Base-by-base conservation (phyloP, 2,888 invertebrate genomes). In the Cephus sareptanus region DNA sequence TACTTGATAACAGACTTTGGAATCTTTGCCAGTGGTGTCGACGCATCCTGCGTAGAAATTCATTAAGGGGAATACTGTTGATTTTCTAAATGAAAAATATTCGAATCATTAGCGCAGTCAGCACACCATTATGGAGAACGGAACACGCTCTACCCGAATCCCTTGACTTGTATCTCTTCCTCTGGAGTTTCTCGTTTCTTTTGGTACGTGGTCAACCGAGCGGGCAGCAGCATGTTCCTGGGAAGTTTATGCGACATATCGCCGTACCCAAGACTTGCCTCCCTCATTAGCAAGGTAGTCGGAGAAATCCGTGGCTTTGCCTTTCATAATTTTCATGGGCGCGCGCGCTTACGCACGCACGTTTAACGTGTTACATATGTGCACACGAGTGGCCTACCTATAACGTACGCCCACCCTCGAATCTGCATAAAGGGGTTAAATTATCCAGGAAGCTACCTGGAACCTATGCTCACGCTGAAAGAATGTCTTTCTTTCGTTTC, bases 261-360 rank as follows among this genome's bases (percentile, higher is more conserved):
- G 79, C 34, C 75, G 12, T 34, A 74, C 75, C 70, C 70, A 34
- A 75, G 75, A 73, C 69, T 56, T 77, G 33, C 71, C 75, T 70
- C 82, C 81, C 86, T 87, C 83, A 85, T 88, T 87, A 87, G 84
- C 84, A 81, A 85, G 84, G 83, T 83, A 83, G 82, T 84, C 83
- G 81, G 78, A 75, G 81, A 34, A 74, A 74, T 74, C 74, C 74
- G 81, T 81, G 81, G 75, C 78, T 79, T 74, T 69, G 79, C 75
- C 71, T 87, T 87, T 87, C 85, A 83, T 84, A 87, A 84, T 79
- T 80, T 80, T 80, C 75, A 80, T 80, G 76, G 78, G 83, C 78
- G 82, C 71, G 82, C 71, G 81, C 81, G 78, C 74, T 78, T 75
- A 73, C 75, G 78, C 83, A 79, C 77, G 80, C 82, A 80, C 56